Evolutionary conservation across 2,888 invertebrate species (phyloP), one percentile per base, ranked within the genome.

Genomic region (Eutolmus rufibarbis): DNA sequence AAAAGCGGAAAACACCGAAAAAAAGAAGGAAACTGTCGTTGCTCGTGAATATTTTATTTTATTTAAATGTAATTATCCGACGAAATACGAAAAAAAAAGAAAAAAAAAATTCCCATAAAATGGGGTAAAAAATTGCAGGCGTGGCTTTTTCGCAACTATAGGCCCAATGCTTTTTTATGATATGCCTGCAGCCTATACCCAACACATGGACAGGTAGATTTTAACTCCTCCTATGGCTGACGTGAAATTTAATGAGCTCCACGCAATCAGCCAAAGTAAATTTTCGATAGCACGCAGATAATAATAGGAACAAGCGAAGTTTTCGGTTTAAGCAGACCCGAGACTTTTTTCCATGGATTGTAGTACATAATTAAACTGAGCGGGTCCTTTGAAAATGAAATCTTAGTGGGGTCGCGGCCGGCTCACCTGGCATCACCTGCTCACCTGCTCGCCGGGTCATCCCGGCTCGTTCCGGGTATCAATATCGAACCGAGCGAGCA

Each of bases 31-130:
- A 56, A 51, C 86, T 88, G 88, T 87, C 87, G 88, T 86, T 86
- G 87, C 87, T 88, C 86, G 76, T 92, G 90, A 91, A 92, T 91
- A 91, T 92, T 92, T 92, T 91, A 92, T 92, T 91, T 92, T 92
- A 92, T 92, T 92, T 92, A 92, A 92, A 92, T 92, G 92, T 92
- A 92, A 92, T 92, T 92, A 92, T 92, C 92, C 92, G 91, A 90
- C 91, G 90, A 91, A 91, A 90, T 90, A 92, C 90, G 90, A 90
- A 90, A 91, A 91, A 89, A 86, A 77, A 43, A 12, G 16, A 86
- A 86, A 86, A 43, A 8, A 4, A 7, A 34, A 34, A 0, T 34
- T 12, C 56, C 43, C 40, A 28, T 78, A 40, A 78, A 86, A 86
- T 56, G 85, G 77, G 56, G 51, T 51, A 86, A 86, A 86, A 86